These are phyloP conservation scores for Bhutanitis thaidina DNA, from an alignment of 2,888 invertebrate species.

Conservation along the genomic window DNA sequence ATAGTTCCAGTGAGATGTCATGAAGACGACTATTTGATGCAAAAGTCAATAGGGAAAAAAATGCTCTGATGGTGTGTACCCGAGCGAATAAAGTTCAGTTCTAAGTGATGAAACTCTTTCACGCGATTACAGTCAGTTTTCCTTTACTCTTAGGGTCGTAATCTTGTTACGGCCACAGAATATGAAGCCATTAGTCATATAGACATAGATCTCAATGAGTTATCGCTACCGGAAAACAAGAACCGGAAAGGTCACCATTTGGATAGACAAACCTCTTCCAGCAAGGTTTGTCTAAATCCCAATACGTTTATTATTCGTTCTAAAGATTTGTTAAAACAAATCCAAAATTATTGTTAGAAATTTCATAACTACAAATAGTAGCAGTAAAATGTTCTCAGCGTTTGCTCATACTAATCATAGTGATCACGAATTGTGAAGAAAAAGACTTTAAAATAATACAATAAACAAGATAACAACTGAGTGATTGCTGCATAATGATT, in stretches of 20 bases:
- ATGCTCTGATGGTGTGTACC: conserved; percentile 23
- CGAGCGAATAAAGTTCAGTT: conserved; percentile 15
- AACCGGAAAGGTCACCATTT: conserved; percentile 30
- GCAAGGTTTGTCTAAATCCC: conserved; percentile 9
- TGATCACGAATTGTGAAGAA: background rate
- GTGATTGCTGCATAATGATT: no score
- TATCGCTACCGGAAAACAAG: conserved; percentile 37
- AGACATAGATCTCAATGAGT: conserved; percentile 36
- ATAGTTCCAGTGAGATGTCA: conserved; percentile 21
- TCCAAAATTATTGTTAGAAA: no score
- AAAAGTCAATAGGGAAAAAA: conserved; percentile 52
- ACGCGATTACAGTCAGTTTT: conserved; percentile 22
- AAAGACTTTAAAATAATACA: no score
- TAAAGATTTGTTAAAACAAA: no score
- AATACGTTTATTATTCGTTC: no score
- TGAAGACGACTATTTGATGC: conserved; percentile 42
- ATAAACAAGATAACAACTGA: no score
- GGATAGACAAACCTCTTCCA: conserved; percentile 6
- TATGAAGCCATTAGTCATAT: conserved; percentile 8
- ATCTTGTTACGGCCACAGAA: background rate
- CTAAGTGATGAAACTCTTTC: background rate
- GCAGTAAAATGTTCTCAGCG: background rate
- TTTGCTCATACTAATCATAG: background rate
- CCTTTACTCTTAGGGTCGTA: background rate
- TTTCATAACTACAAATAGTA: background rate